Evolutionary conservation across 1,140 invertebrate genomes (phyloP).

Genomic region (Diorhabda elongata): DNA sequence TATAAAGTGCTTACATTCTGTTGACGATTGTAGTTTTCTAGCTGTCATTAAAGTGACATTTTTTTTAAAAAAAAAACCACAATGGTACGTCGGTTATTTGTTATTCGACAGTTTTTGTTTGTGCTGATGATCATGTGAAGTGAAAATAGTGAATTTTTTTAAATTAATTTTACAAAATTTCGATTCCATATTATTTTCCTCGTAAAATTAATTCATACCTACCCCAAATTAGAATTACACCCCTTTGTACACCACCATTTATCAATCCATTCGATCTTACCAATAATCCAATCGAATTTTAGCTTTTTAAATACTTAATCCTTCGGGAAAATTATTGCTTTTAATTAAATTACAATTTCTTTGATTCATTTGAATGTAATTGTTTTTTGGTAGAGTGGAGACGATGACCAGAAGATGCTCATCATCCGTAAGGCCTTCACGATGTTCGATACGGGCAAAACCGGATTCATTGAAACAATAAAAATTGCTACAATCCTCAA

Average conservation of each 20-base stretch:
- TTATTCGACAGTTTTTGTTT: background rate
- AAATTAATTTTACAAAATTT: background rate
- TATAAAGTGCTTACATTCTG: constrained; percentile 11
- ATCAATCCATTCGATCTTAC: too few relatives aligned
- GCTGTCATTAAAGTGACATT: constrained; percentile 12
- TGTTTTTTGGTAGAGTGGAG: constrained; percentile 53
- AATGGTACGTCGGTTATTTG: constrained; percentile 12
- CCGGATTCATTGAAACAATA: constrained; percentile 81
- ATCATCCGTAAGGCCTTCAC: constrained; percentile 90
- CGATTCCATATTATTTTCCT: too few relatives aligned
- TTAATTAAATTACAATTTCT: too few relatives aligned
- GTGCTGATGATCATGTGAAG: background rate
- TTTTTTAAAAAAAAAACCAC: constrained; percentile 8
- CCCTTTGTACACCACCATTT: too few relatives aligned
- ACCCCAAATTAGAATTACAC: too few relatives aligned
- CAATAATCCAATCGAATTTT: too few relatives aligned
- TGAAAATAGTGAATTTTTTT: background rate
- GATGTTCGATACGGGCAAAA: constrained; percentile 90
- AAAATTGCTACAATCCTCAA: constrained; percentile 90
- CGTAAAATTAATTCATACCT: too few relatives aligned
- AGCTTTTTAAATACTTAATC: background rate
- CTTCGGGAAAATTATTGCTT: background rate
- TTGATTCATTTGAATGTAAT: background rate
- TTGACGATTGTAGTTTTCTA: constrained; percentile 6
- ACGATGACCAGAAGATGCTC: constrained; percentile 78